Evolutionary conservation across 2,888 invertebrate genomes (phyloP).

Genomic region (Caenorhabditis zanzibari): DNA sequence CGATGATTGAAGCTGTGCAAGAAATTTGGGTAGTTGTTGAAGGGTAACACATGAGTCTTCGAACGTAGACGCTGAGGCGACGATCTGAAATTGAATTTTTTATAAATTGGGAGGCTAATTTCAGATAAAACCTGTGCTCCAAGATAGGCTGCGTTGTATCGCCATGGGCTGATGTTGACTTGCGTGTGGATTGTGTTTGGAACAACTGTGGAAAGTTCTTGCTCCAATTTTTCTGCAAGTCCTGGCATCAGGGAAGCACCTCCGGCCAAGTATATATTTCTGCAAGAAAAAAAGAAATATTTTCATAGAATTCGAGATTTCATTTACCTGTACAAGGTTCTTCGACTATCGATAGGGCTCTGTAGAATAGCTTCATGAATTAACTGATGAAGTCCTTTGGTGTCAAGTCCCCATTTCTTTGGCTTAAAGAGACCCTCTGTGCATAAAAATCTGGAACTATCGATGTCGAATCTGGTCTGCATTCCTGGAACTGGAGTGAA

Average conservation of each 20-base stretch:
- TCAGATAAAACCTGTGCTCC: constrained; percentile 85
- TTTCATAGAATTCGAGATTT: too few relatives aligned
- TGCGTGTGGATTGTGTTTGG: constrained; percentile 85
- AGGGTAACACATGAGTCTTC: constrained; percentile 75
- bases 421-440: constrained; percentile 86
- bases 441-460: constrained; percentile 84
- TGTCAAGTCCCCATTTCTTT: constrained; percentile 86
- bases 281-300: too few relatives aligned
- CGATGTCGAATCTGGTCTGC: constrained; percentile 82
- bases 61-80: constrained; percentile 75
- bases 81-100: constrained; percentile 65
- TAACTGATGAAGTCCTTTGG: constrained; percentile 86
- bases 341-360: constrained; percentile 86
- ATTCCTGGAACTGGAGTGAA: constrained; percentile 65
- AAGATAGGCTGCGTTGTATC: constrained; percentile 86
- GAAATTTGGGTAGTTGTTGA: constrained; percentile 75
- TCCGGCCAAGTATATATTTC: constrained; percentile 86
- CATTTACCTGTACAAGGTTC: constrained; percentile 75
- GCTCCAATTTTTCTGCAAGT: constrained; percentile 86
- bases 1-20: constrained; percentile 65
- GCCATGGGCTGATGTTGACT: constrained; percentile 85
- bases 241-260: constrained; percentile 86
- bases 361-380: constrained; percentile 86
- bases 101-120: neutral
- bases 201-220: constrained; percentile 86